These are phyloP conservation scores for Acleris cristana DNA, from an alignment of 2,888 invertebrate genomes.

Conservation along the genomic window DNA sequence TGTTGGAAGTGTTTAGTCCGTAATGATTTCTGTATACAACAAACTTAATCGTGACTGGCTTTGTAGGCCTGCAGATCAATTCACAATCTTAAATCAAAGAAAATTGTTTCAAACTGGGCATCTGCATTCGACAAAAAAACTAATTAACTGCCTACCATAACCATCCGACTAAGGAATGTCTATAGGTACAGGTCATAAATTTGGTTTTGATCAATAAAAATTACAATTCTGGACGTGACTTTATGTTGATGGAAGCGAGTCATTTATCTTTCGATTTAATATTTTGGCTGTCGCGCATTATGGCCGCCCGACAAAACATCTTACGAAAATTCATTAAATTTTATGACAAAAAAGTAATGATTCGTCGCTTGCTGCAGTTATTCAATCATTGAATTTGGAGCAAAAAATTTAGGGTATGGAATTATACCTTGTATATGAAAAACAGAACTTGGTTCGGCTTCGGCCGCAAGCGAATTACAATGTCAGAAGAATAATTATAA, in stretches of 20 bases:
- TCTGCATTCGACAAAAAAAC: slow-evolving; percentile 13
- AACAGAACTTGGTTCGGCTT: background rate
- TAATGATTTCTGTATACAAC: slow-evolving; percentile 12
- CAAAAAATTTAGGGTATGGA: background rate
- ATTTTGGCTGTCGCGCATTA: slow-evolving; percentile 29
- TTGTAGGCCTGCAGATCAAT: too few species aligned
- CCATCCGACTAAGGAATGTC: slow-evolving; percentile 13
- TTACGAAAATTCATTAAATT: slow-evolving; percentile 31
- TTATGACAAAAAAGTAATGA: slow-evolving; percentile 25
- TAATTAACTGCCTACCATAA: slow-evolving; percentile 28
- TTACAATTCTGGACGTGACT: slow-evolving; percentile 29
- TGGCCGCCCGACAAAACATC: slow-evolving; percentile 20
- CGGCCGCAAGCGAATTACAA: background rate
- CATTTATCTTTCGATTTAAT: slow-evolving; percentile 36
- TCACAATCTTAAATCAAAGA: background rate
- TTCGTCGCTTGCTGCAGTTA: slow-evolving; percentile 16
- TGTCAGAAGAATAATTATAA: background rate
- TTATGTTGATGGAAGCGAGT: slow-evolving; percentile 30
- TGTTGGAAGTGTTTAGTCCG: slow-evolving; percentile 17
- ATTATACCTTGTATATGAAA: background rate
- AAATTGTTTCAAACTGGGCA: background rate
- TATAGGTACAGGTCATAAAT: slow-evolving; percentile 17
- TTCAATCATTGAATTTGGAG: slow-evolving; percentile 6
- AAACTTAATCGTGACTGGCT: too few species aligned
- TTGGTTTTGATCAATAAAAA: slow-evolving; percentile 23